Evolutionary conservation across 2,113 vertebrate genomes (phyloP).

Genomic region (Coryphaenoides rupestris): DNA sequence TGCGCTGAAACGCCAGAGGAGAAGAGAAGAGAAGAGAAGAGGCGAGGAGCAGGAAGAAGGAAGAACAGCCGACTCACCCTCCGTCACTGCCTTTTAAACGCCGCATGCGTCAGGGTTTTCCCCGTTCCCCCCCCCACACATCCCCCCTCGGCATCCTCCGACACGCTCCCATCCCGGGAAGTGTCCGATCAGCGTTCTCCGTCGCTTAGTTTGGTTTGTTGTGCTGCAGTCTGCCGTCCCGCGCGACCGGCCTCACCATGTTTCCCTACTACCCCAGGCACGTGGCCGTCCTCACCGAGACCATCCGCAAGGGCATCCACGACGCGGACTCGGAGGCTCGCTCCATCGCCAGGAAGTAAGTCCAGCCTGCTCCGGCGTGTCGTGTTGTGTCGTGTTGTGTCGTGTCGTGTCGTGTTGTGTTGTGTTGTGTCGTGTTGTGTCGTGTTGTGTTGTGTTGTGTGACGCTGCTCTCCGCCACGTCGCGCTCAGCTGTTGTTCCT

Average conservation of each 20-base stretch:
- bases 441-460: too few relatives aligned
- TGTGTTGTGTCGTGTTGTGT: too few relatives aligned
- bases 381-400: too few relatives aligned
- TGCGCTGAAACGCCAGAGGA: not conserved
- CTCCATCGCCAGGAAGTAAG: constrained; percentile 97
- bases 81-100: not conserved
- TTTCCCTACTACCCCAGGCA: constrained; percentile 80
- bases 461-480: not conserved
- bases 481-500: not conserved
- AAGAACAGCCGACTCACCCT: not conserved
- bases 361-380: constrained; percentile 36
- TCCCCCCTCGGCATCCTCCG: too few relatives aligned
- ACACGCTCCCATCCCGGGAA: too few relatives aligned
- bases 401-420: too few relatives aligned
- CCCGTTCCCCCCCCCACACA: too few relatives aligned
- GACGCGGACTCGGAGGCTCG: constrained; percentile 96
- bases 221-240: not conserved
- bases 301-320: constrained; percentile 96
- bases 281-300: constrained; percentile 92
- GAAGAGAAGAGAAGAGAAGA: not conserved
- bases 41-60: too few relatives aligned
- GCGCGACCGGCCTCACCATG: constrained; percentile 30
- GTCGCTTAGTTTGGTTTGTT: too few relatives aligned
- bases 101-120: not conserved
- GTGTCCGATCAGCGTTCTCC: too few relatives aligned